Conservation (phyloP, 2,888 invertebrate genomes). For the Koerneria pararmatus region DNA sequence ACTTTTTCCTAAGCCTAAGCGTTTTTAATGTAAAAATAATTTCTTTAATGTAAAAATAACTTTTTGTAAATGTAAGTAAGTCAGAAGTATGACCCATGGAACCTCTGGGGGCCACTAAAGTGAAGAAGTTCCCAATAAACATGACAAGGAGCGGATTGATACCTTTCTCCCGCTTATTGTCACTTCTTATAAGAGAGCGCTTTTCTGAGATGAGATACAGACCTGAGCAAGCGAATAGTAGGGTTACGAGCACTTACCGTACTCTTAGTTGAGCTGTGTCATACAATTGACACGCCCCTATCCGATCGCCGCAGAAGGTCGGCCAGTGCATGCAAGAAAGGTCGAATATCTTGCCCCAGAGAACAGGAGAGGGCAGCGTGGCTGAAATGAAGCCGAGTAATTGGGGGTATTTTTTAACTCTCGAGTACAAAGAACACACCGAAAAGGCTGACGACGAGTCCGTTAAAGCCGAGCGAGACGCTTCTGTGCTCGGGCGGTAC, state of each 20-base stretch:
- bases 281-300: slow-evolving; percentile 61
- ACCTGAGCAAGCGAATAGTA: not conserved
- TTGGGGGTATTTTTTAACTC: no score
- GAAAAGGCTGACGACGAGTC: slow-evolving; percentile 55
- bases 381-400: slow-evolving; percentile 32
- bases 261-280: slow-evolving; percentile 58
- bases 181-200: not conserved
- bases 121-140: no score
- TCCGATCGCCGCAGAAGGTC: slow-evolving; percentile 51
- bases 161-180: no score
- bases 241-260: slow-evolving; percentile 34
- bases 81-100: no score
- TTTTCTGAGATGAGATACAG: not conserved
- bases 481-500: slow-evolving; percentile 56
- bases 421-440: slow-evolving; percentile 30
- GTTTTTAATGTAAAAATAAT: no score
- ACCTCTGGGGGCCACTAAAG: no score
- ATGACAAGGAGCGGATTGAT: no score
- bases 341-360: slow-evolving; percentile 61
- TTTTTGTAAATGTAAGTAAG: no score
- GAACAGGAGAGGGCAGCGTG: slow-evolving; percentile 60
- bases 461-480: slow-evolving; percentile 57
- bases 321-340: slow-evolving; percentile 61
- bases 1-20: no score
- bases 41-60: no score